A percentile compares a stretch with the other conserved stretches of the same genome.
These are phyloP conservation scores for Caenorhabditis afra DNA, from an alignment of 2,888 invertebrate species.

Conservation along the genomic window DNA sequence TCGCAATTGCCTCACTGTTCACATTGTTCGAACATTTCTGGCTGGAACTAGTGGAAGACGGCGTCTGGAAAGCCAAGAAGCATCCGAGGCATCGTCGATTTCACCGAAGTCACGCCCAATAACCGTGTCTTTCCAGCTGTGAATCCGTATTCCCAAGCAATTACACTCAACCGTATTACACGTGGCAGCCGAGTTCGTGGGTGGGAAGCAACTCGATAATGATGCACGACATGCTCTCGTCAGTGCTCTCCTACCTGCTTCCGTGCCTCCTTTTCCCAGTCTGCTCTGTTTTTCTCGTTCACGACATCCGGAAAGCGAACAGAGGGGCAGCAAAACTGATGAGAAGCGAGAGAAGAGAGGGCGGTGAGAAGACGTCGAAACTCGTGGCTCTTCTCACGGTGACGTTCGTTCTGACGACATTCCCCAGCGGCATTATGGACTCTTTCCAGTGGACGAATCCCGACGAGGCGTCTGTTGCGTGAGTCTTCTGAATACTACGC, in stretches of 20 bases:
- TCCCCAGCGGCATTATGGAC: neutral
- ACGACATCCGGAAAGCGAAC: neutral
- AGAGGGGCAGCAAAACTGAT: neutral
- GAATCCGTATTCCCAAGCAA: neutral
- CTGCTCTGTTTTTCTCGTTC: neutral
- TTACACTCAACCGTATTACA: neutral
- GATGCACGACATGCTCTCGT: neutral
- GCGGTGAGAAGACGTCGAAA: neutral
- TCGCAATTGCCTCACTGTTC: neutral
- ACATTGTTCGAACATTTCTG: neutral
- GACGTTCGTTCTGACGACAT: neutral
- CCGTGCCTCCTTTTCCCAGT: slow-evolving; percentile 8
- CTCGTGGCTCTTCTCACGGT: neutral
- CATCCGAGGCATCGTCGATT: no score
- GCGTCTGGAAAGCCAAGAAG: neutral
- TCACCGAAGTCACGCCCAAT: neutral
- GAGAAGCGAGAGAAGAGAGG: neutral
- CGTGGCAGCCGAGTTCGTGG: neutral
- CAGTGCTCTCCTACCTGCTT: neutral
- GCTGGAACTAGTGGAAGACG: neutral
- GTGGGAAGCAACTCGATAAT: neutral
- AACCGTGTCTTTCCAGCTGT: neutral
- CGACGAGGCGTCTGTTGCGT: no score
- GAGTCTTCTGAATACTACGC: no score
- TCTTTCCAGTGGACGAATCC: neutral